Base-by-base conservation (phyloP, 2,888 invertebrate genomes). In the Epirrhoe tristata region DNA sequence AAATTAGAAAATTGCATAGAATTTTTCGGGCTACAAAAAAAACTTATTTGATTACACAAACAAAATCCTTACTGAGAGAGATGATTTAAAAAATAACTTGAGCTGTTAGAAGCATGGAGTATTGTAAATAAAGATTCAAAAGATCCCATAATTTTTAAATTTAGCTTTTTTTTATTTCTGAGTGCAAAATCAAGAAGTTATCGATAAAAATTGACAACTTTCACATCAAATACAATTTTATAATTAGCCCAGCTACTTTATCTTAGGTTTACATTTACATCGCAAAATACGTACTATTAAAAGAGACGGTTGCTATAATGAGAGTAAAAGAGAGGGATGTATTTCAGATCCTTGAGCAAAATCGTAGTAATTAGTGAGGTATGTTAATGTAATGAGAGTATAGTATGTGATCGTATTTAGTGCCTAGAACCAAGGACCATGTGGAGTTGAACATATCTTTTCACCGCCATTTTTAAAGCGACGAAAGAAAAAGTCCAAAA, bases 251-350 rank as follows among this genome's bases (percentile, higher is more conserved):
- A 67, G 63, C 67, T 59, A 24, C 7, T 14, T 54, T n/a, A n/a
- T n/a, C n/a, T n/a, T 6, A 6, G 0, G 2, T 46, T 3, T 8
- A 43, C 12, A 10, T 54, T 64, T 53, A 61, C 60, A 52, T 43
- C 53, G 64, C 64, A 43, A 61, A 58, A 57, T 61, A 60, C 63
- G 59, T 56, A 54, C 31, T 54, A 34, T 50, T 39, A 48, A 67
- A 58, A 4, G 43, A 48, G 63, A 64, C 34, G 6, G 52, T 24
- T 36, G 24, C 10, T 48, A 39, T 52, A 31, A 51, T 51, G 57
- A 24, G 31, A 50, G 50, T 31, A 17, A 55, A 54, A 54, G 60
- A 57, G 53, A 60, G 32, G 34, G 65, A 65, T 51, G 43, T 43
- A 54, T 16, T 10, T 65, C 54, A 36, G 31, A n/a, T 58, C 57